These are phyloP conservation scores for Cirrhinus mrigala DNA, from an alignment of 2,797 vertebrate species.

Conservation along the genomic window DNA sequence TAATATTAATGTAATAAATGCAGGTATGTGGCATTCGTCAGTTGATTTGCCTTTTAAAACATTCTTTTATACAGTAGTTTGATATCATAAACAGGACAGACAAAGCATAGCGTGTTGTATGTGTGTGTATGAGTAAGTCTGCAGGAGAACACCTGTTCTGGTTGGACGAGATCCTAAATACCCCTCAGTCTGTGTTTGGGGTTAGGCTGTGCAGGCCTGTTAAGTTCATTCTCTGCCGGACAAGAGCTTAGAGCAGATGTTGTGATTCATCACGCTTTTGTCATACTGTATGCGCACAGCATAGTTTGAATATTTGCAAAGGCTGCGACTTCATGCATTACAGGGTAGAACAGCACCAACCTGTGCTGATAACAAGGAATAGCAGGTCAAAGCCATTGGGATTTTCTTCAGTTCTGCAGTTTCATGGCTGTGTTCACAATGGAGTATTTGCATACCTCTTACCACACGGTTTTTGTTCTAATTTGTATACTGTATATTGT, in stretches of 20 bases:
- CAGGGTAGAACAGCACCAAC: conserved; percentile 25
- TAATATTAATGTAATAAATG: neutral
- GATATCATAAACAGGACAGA: neutral
- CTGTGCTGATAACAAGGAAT: conserved; percentile 5
- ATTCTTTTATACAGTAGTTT: neutral
- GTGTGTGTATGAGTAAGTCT: conserved; percentile 1
- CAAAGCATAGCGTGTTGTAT: neutral
- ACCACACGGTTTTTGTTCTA: too few relatives aligned
- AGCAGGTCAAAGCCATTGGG: neutral
- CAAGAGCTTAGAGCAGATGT: conserved; percentile 1
- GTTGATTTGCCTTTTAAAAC: conserved; percentile 1
- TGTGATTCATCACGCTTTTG: conserved; percentile 3
- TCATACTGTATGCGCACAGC: neutral
- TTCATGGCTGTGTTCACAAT: neutral
- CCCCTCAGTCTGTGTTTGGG: neutral
- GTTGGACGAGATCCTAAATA: conserved; percentile 43
- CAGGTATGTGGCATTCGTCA: conserved; percentile 1
- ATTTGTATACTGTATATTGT: neutral
- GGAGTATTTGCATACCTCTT: neutral
- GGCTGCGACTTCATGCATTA: neutral
- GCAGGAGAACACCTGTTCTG: conserved; percentile 46
- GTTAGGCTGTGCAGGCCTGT: neutral
- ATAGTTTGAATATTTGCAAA: conserved; percentile 16
- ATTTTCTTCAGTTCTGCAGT: neutral
- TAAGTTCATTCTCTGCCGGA: neutral